phyloP scores from a whole-genome alignment of 1,140 invertebrate genomes.

The Lordiphosa collinella region DNA sequence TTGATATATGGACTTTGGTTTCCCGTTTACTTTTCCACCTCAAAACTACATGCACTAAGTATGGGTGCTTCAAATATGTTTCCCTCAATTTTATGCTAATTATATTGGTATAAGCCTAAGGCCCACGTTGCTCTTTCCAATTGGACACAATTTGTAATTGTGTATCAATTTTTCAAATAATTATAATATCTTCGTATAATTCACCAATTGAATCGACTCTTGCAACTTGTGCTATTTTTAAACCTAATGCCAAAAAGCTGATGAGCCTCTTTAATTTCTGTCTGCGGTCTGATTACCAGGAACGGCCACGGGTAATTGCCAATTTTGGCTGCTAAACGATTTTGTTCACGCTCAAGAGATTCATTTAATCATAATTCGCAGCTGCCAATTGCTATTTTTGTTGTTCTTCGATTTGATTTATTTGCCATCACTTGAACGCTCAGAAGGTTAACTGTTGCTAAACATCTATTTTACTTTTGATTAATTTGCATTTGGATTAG shows the following conservation, averaged over 20 bases:
- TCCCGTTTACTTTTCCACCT: no score
- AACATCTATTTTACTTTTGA: conserved; percentile 67
- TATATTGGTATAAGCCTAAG: neutral
- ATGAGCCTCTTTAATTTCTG: no score
- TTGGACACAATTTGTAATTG: no score
- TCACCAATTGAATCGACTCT: no score
- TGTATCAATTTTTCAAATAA: no score
- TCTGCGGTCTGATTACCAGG: conserved; percentile 5
- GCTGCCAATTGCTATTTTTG: conserved; percentile 30
- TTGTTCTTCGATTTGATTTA: conserved; percentile 45
- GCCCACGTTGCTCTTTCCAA: no score
- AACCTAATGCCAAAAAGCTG: no score
- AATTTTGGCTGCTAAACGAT: conserved; percentile 60
- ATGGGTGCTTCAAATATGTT: no score
- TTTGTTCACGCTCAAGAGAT: conserved; percentile 62
- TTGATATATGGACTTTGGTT: no score
- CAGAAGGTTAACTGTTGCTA: conserved; percentile 71
- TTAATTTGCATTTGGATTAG: conserved; percentile 41
- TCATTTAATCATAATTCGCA: conserved; percentile 51
- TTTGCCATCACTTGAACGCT: conserved; percentile 63
- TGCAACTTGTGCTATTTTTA: no score
- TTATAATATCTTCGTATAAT: neutral
- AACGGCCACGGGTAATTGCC: conserved; percentile 51
- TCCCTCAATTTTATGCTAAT: conserved; percentile 35
- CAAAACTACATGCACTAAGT: no score